Percentiles rank a stretch among this genome's conserved stretches.
Evolutionary conservation across 2,888 invertebrate genomes (phyloP).

Genomic region (Drosophila ustulata): DNA sequence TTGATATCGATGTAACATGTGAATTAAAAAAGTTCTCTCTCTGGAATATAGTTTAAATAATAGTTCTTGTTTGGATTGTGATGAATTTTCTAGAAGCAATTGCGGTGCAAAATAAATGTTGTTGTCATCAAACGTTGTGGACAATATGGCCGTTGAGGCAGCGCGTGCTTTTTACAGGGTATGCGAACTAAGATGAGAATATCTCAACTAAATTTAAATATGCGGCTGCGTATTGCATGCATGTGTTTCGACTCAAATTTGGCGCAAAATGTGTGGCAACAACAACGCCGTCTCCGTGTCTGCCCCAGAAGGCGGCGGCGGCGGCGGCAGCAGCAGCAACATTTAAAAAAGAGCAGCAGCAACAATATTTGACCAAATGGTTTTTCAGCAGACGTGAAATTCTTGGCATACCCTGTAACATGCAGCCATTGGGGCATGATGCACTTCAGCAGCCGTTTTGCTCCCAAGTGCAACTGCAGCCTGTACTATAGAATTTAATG

Average conservation of each 20-base stretch:
- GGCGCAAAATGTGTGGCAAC: slow-evolving; percentile 62
- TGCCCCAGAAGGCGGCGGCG: slow-evolving; percentile 23
- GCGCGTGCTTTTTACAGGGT: not conserved
- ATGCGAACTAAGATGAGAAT: slow-evolving; percentile 33
- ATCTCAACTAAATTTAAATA: slow-evolving; percentile 58
- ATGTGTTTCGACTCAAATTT: slow-evolving; percentile 61
- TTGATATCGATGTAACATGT: no score
- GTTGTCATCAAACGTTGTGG: not conserved
- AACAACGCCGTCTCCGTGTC: slow-evolving; percentile 25
- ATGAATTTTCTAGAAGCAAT: no score
- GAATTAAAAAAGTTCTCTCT: no score
- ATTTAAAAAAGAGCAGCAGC: not conserved
- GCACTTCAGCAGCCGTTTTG: not conserved
- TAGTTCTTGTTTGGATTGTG: no score
- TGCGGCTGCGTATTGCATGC: slow-evolving; percentile 49
- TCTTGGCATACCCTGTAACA: slow-evolving; percentile 5
- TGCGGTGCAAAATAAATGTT: not conserved
- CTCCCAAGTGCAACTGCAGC: not conserved
- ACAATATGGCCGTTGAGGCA: not conserved
- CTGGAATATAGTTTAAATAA: no score
- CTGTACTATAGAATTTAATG: not conserved
- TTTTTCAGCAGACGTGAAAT: slow-evolving; percentile 43
- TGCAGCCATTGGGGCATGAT: not conserved
- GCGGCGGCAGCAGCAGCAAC: slow-evolving; percentile 3
- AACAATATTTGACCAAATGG: slow-evolving; percentile 45